phyloP scores from a whole-genome alignment of 2,888 invertebrate species.

The Lepetodrilus schrolli region DNA sequence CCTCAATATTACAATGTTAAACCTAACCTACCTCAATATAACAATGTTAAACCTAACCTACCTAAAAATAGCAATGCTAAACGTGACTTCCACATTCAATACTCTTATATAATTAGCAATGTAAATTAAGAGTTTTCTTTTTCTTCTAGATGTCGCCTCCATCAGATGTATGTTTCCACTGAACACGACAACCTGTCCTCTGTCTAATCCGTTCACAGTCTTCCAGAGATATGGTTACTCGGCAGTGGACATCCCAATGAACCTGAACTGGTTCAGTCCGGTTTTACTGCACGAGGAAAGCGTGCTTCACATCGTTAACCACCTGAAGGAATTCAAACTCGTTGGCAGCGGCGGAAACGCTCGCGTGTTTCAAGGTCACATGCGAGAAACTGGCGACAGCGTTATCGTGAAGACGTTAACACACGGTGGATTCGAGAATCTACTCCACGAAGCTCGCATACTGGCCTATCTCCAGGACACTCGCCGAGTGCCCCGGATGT shows the following conservation, averaged over 20 bases:
- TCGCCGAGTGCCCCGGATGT: neutral
- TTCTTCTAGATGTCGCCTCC: too few relatives aligned
- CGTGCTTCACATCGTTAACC: neutral
- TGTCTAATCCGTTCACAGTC: too few relatives aligned
- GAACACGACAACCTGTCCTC: too few relatives aligned
- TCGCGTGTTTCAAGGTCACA: neutral
- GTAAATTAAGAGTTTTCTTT: too few relatives aligned
- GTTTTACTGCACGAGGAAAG: neutral
- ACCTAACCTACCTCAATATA: too few relatives aligned
- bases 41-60: too few relatives aligned
- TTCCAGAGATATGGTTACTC: neutral
- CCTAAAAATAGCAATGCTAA: too few relatives aligned
- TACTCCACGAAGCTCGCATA: neutral
- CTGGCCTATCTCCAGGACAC: neutral
- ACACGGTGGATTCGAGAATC: neutral
- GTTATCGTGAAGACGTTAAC: neutral
- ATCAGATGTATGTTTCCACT: too few relatives aligned
- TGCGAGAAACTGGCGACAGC: neutral
- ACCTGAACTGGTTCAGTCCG: neutral
- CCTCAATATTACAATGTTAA: too few relatives aligned
- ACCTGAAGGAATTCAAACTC: conserved; percentile 8
- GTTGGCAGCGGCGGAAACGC: neutral
- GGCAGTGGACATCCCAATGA: neutral
- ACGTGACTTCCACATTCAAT: too few relatives aligned
- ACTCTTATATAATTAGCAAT: too few relatives aligned